Base-by-base conservation (phyloP, 2,888 invertebrate species). In the Poecilus cupreus region DNA sequence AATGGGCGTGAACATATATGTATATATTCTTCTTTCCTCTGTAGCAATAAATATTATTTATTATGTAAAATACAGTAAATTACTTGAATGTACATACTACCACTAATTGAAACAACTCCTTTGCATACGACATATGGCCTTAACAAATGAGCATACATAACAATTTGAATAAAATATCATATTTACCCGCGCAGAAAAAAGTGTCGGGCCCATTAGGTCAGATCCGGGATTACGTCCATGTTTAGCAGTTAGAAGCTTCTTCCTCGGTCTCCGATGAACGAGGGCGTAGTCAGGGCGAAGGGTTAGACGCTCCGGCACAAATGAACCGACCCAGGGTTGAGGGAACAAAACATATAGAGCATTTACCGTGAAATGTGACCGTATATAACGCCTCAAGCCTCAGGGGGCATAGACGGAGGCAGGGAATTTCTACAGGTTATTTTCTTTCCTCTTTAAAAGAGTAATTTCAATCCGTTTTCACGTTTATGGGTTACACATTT, bases 281-380 rank as follows among this genome's bases (percentile, higher is more conserved):
- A 16, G 49, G 3, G 49, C 43, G n/a, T n/a, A 10, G 43, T n/a
- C 54, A 22, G 26, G 26, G 60, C 13, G 11, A 26, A 26, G 24
- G 26, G 24, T 60, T 24, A 43, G n/a, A 13, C 10, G 60, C 24
- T 26, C 20, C 24, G 1, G 26, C 60, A 60, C 60, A 60, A 60
- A 26, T 60, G 60, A 60, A 60, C 60, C 26, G 26, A 13, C 32
- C 24, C 24, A 24, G 24, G n/a, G 24, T 26, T 60, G 60, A 2
- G 43, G 22, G 60, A 26, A 26, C 60, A 60, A 60, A 60, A 60
- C 60, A 60, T 60, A 60, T 60, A 26, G 60, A 60, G 60, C 60
- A 60, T 60, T 60, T 60, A 60, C 60, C 32, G 60, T 60, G 32
- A 60, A 24, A 60, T 60, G 60, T 60, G 26, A 32, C 60, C 60